These are phyloP conservation scores for Diadromus collaris DNA, from an alignment of 2,888 invertebrate genomes.

Conservation along the genomic window DNA sequence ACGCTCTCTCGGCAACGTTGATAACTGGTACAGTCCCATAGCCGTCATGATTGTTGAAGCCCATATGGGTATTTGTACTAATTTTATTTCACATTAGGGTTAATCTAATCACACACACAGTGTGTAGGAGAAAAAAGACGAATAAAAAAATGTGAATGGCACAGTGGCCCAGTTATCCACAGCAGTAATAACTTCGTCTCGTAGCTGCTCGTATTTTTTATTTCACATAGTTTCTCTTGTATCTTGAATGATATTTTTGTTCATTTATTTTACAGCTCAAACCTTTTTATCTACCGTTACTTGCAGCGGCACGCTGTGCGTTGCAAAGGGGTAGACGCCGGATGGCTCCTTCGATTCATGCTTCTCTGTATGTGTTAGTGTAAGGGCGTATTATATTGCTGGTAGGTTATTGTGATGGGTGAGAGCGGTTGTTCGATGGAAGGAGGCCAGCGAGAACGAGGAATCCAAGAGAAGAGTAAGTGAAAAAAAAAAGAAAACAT, in stretches of 20 bases:
- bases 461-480: conserved; percentile 8
- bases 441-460: conserved; percentile 9
- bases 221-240: conserved; percentile 23
- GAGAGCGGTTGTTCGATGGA: conserved; percentile 44
- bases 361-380: conserved; percentile 54
- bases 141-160: not conserved
- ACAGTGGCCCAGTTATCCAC: conserved; percentile 21
- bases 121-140: not conserved
- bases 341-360: conserved; percentile 68
- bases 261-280: conserved; percentile 17
- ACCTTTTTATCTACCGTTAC: conserved; percentile 9
- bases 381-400: conserved; percentile 58
- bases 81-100: not conserved
- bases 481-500: conserved; percentile 18
- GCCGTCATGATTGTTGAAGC: too few species aligned
- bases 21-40: too few species aligned
- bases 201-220: conserved; percentile 22
- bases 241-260: conserved; percentile 32
- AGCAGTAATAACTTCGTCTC: conserved; percentile 35
- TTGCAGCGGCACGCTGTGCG: conserved; percentile 29
- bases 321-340: conserved; percentile 57
- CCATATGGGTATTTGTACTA: not conserved
- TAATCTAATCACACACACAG: not conserved
- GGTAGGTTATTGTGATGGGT: conserved; percentile 52
- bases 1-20: too few species aligned